Percentiles rank a stretch among this genome's conserved stretches.
Conservation (phyloP, 2,888 invertebrate genomes). For the Thalpophila matura region DNA sequence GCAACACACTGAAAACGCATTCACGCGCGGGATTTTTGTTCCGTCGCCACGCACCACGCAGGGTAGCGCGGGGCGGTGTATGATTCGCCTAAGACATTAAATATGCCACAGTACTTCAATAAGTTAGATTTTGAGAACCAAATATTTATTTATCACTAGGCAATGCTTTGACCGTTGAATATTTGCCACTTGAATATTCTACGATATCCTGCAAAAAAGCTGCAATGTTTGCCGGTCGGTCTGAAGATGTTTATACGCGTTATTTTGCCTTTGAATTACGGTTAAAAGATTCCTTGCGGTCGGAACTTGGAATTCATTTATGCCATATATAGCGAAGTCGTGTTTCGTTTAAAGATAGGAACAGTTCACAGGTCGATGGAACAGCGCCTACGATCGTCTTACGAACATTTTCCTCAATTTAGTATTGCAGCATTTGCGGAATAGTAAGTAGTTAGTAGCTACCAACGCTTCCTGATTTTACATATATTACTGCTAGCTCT, state of each 20-base stretch:
- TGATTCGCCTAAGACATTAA: too few species aligned
- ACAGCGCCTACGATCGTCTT: constrained; percentile 2
- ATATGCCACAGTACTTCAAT: not conserved
- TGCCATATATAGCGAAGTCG: constrained; percentile 42
- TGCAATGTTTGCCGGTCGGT: constrained; percentile 13
- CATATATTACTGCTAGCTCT: too few species aligned
- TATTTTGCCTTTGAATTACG: constrained; percentile 41
- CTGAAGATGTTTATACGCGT: constrained; percentile 21
- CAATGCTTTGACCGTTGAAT: not conserved
- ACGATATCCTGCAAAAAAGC: constrained; percentile 15
- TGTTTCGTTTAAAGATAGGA: constrained; percentile 33
- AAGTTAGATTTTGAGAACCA: not conserved
- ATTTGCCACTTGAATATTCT: constrained; percentile 9
- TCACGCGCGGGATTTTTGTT: too few species aligned
- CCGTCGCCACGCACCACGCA: too few species aligned
- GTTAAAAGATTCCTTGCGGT: constrained; percentile 32
- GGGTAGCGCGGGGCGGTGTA: too few species aligned
- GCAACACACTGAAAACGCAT: too few species aligned
- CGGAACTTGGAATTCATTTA: constrained; percentile 42
- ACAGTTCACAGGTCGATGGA: constrained; percentile 33
- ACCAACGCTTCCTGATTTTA: not conserved
- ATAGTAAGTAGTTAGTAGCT: constrained; percentile 8
- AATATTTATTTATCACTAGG: not conserved
- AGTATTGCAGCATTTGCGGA: constrained; percentile 6
- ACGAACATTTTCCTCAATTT: constrained; percentile 27